Base-by-base conservation (phyloP, 2,888 invertebrate species). In the Heteromyza rotundicornis region DNA sequence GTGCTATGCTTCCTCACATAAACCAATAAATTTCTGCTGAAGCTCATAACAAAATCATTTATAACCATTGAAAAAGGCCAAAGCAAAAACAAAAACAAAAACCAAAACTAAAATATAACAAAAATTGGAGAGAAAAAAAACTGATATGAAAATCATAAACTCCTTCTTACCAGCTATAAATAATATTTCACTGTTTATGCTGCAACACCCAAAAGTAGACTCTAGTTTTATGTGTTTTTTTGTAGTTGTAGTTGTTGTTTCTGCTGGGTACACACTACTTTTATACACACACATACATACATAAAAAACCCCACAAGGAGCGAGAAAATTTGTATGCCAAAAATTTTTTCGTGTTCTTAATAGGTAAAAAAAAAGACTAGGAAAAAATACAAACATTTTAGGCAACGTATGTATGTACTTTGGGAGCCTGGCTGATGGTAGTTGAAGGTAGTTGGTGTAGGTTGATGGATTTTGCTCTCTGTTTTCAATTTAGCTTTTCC, bases 151-250 rank as follows among this genome's bases (percentile, higher is more conserved):
- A 47, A 20, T 47, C 47, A 47, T 47, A 47, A 47, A 47, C 47
- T 47, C 5, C 47, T 47, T 5, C 14, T 17, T 20, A 47, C 5
- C 47, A 47, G 47, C 7, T 14, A 47, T 47, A 17, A 47, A 47
- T 47, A 47, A 47, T 47, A 47, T 19, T 47, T 47, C 19, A 47
- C 19, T 47, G 47, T 20, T 47, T 47, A 3, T 47, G 19, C 47
- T 8, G 19, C 20, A 5, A 20, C 40, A 40, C 40, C 40, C 10
- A 27, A 27, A 27, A 27, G 27, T 27, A 27, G 5, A 10, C 27
- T 27, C 5, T 10, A 27, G 7, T 7, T 7, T 27, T 27, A 7
- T 27, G 27, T 27, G 27, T 27, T 27, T 27, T 27, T 27, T 27
- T 27, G n/a, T n/a, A n/a, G n/a, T 27, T n/a, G n/a, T 40, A 40